Evolutionary conservation across 35 echinoderm and acorn worm species (phyloP).

Genomic region (Acanthaster planci): DNA sequence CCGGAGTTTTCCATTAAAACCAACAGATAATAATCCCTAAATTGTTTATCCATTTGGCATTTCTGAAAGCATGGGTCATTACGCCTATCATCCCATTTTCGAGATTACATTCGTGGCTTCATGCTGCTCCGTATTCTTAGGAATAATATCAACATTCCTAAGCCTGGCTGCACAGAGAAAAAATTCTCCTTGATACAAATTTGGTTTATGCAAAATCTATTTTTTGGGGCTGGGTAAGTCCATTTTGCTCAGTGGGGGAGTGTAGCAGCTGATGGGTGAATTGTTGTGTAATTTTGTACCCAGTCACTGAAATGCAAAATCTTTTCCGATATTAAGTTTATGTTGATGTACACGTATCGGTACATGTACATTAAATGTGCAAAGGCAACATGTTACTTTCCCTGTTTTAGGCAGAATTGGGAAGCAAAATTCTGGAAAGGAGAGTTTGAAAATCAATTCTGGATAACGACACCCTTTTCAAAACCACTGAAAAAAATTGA

Average conservation of each 20-base stretch:
- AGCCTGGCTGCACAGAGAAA: not conserved
- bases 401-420: not conserved
- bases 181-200: conserved; percentile 17
- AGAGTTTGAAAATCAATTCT: no score
- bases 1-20: conserved; percentile 20
- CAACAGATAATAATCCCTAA: conserved; percentile 26
- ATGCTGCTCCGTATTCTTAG: not conserved
- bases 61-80: conserved; percentile 21
- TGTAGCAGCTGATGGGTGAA: no score
- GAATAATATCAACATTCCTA: conserved; percentile 21
- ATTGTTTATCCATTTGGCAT: conserved; percentile 34
- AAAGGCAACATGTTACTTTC: not conserved
- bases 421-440: no score
- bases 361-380: not conserved
- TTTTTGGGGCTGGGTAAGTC: not conserved
- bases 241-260: not conserved
- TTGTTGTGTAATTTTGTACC: no score
- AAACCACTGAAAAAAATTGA: no score
- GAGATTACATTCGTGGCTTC: conserved; percentile 3
- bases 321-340: not conserved
- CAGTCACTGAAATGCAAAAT: no score
- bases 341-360: not conserved
- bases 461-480: no score
- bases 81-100: not conserved
- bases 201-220: conserved; percentile 12